A percentile compares a stretch with the other conserved stretches of the same genome.
phyloP scores from a whole-genome alignment of 2,113 vertebrate species.

The Ictalurus furcatus region DNA sequence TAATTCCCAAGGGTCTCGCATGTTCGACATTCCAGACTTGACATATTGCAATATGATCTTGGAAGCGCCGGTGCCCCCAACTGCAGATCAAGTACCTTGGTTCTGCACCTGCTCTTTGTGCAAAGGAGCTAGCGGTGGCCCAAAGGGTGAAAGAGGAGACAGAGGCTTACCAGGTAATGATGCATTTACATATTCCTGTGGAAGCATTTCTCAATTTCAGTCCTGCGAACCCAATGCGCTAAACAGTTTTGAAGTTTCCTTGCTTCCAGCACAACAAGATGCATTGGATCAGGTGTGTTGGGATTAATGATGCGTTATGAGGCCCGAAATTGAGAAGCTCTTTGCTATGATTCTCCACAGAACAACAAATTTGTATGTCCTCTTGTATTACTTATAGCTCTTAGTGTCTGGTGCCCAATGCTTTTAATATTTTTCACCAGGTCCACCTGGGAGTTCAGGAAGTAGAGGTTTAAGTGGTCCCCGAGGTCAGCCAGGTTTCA shows the following conservation, averaged over 20 bases:
- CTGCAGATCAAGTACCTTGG: conserved; percentile 60
- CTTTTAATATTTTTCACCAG: conserved; percentile 50
- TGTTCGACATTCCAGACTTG: not conserved
- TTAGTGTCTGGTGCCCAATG: not conserved
- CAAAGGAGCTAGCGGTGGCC: conserved; percentile 57
- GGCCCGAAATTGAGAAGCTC: not conserved
- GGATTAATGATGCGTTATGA: not conserved
- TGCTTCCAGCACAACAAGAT: not conserved
- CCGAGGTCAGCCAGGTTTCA: conserved; percentile 62
- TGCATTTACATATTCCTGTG: not conserved
- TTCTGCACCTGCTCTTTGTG: conserved; percentile 69
- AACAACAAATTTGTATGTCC: not conserved
- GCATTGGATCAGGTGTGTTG: not conserved
- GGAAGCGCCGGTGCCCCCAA: conserved; percentile 31
- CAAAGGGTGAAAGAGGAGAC: conserved; percentile 70
- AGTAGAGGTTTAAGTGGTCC: conserved; percentile 63
- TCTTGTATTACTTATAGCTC: not conserved
- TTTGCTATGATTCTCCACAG: not conserved
- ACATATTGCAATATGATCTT: conserved; percentile 61
- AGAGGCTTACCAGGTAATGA: conserved; percentile 65
- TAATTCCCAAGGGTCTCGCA: not conserved
- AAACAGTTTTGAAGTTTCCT: not conserved
- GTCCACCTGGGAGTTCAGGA: conserved; percentile 66
- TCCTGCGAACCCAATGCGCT: not conserved
- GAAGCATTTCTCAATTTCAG: not conserved